Percentiles rank a stretch among this genome's conserved stretches.
Evolutionary conservation across 2,797 vertebrate species (phyloP).

Genomic region (Liasis olivaceus): DNA sequence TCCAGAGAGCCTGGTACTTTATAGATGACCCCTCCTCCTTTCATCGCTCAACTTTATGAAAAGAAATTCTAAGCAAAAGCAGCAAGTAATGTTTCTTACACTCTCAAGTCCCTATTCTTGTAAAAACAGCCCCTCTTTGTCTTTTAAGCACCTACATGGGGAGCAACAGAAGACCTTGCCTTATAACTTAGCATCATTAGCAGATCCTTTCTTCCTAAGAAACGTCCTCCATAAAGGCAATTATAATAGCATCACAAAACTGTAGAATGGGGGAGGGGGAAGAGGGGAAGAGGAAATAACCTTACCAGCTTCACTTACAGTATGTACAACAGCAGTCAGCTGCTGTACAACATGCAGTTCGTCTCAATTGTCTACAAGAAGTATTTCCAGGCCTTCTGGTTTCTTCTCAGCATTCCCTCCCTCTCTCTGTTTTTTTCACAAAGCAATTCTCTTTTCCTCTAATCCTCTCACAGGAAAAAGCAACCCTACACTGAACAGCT

Average conservation of each 20-base stretch:
- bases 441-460: conserved; percentile 75
- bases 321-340: conserved; percentile 62
- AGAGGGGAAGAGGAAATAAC: conserved; percentile 29
- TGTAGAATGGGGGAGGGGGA: conserved; percentile 41
- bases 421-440: conserved; percentile 67
- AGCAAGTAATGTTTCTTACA: background rate
- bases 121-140: conserved; percentile 54
- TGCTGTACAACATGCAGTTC: conserved; percentile 65
- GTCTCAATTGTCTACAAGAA: conserved; percentile 67
- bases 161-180: conserved; percentile 66
- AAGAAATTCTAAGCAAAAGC: conserved; percentile 15
- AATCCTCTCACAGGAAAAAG: conserved; percentile 73
- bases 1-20: conserved; percentile 7
- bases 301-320: conserved; percentile 77
- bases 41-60: background rate
- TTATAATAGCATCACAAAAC: conserved; percentile 62
- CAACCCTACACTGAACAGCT: conserved; percentile 69
- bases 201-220: conserved; percentile 63
- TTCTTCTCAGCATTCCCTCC: conserved; percentile 67
- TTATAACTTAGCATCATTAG: conserved; percentile 61
- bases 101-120: conserved; percentile 41
- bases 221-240: conserved; percentile 50
- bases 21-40: conserved; percentile 39
- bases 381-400: conserved; percentile 62
- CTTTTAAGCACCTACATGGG: conserved; percentile 57